Base-by-base conservation (phyloP, 2,113 vertebrate genomes). In the Lichenostomus cassidix region DNA sequence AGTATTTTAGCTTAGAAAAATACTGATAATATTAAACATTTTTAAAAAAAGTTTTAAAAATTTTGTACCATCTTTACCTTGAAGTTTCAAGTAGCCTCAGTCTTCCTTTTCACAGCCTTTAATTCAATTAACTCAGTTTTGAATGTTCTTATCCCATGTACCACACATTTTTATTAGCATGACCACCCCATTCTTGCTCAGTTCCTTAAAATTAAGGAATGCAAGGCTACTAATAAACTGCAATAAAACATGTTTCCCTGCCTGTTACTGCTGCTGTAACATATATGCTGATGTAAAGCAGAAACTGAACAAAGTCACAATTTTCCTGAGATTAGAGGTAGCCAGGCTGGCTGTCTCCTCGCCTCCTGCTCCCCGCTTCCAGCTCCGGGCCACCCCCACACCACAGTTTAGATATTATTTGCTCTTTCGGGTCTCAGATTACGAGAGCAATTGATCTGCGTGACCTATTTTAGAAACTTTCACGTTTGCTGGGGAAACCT, bases 301-400 rank as follows among this genome's bases (percentile, higher is more conserved):
- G 98, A 98, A 98, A 92, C 98, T 94, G 98, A 97, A 97, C 97
- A 90, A 98, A 98, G 98, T 98, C 98, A 95, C 98, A 96, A 90
- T 98, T 98, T 94, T 97, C 98, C 96, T 81, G 97, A 99, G 99
- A 99, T 99, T 98, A 99, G 98, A 98, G 97, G 98, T 96, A 99
- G 99, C 99, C 99, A 98, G 99, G 98, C 99, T 99, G 99, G 98
- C 99, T 99, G 99, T 99, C 99, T 99, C 98, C 98, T 98, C 59
- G 94, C 98, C 97, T 90, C 96, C 92, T 62, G 83, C 97, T 96
- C 70, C 81, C 95, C 62, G 2, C 69, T 80, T 65, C 86, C 87
- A 92, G 95, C 56, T 7, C 82, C 29, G 59, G 97, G 97, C 98
- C 97, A 95, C 98, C 98, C 98, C 98, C 98, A 96, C 83, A 95